Evolutionary conservation across 2,888 invertebrate species (phyloP).

Genomic region (Oscheius sp.): DNA sequence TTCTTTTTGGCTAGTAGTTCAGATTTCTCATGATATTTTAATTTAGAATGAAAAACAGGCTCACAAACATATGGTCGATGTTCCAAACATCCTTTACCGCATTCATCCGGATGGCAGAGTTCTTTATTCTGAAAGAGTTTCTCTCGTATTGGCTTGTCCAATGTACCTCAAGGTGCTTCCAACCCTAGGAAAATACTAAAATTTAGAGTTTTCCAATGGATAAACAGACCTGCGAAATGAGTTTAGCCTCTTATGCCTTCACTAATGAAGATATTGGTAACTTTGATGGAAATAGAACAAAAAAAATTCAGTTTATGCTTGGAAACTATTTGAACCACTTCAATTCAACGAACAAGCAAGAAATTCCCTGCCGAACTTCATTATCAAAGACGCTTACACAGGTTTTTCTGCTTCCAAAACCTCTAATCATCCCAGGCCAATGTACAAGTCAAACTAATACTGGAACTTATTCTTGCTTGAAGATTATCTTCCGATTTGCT

Average conservation of each 20-base stretch:
- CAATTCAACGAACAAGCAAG: background rate
- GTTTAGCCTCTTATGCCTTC: conserved; percentile 25
- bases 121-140: conserved; percentile 25
- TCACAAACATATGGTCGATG: conserved; percentile 14
- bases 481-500: conserved; percentile 2
- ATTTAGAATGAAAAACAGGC: conserved; percentile 28
- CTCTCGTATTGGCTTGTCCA: conserved; percentile 10
- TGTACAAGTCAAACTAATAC: conserved; percentile 21
- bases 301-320: conserved; percentile 16
- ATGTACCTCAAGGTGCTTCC: conserved; percentile 20
- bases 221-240: conserved; percentile 12
- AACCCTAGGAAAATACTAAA: background rate
- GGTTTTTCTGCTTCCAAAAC: background rate
- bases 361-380: conserved; percentile 7
- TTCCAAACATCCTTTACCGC: conserved; percentile 20
- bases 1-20: too few species aligned
- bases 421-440: background rate
- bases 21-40: background rate
- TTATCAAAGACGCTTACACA: background rate
- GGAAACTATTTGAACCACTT: conserved; percentile 1
- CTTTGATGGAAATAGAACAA: background rate
- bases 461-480: conserved; percentile 17
- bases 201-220: conserved; percentile 27
- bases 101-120: conserved; percentile 20
- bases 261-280: conserved; percentile 21